Evolutionary conservation across 2,113 vertebrate genomes (phyloP).

Genomic region (Apistogramma diplotaenia): DNA sequence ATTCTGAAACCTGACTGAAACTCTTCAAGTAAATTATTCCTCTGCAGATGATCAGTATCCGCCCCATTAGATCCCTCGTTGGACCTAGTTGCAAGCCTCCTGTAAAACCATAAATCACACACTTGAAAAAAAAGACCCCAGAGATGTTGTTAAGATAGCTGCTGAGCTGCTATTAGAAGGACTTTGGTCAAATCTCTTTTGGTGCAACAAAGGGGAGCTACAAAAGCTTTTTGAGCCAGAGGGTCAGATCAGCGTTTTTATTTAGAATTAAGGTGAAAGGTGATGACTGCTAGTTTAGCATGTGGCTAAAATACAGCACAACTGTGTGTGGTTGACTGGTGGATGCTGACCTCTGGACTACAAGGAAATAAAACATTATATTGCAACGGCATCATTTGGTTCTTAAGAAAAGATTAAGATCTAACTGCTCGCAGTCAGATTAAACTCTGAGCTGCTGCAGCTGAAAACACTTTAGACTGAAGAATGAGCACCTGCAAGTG

Average conservation of each 20-base stretch:
- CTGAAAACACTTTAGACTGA: neutral
- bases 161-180: too few species aligned
- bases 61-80: neutral
- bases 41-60: too few species aligned
- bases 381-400: neutral
- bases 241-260: neutral
- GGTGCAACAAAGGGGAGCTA: neutral
- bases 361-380: neutral
- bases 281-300: neutral
- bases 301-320: neutral
- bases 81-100: neutral
- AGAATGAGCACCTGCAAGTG: neutral
- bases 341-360: neutral
- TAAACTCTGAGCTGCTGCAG: neutral
- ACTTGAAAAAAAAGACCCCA: too few species aligned
- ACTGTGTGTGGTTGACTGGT: neutral
- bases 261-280: neutral
- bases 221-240: neutral
- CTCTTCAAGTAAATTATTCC: too few species aligned
- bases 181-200: neutral
- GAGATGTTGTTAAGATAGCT: too few species aligned
- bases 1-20: too few species aligned
- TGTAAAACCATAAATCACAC: too few species aligned
- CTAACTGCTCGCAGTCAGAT: too few species aligned
- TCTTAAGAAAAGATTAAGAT: neutral